Base-by-base conservation (phyloP, 2,113 vertebrate genomes). In the Empidonax alnorum region DNA sequence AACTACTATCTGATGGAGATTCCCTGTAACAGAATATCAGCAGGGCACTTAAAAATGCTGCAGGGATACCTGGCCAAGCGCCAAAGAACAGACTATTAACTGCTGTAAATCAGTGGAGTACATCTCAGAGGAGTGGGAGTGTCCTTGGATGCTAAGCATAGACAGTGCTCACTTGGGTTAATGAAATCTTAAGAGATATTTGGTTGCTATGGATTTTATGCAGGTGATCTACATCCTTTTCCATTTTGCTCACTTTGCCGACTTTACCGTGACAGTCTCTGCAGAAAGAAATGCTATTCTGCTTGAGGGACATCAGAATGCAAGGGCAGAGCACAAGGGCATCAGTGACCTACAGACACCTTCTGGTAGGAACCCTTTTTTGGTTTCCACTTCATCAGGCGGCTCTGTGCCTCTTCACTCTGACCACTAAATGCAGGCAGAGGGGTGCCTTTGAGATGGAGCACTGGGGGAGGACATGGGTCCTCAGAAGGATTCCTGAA, bases 1-100 rank as follows among this genome's bases (percentile, higher is more conserved):
- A 63, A 49, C 27, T 25, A 0, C 21, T 33, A 1, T 24, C 37
- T 80, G 0, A 0, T 41, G 25, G 11, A 78, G 27, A 61, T 52
- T 5, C 21, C 31, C 31, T 1, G 0, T 46, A 46, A 37, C 9
- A 72, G 41, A 74, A 22, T 49, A 30, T 52, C 53, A 33, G 15
- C 56, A 33, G 19, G 20, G n/a, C 12, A 30, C 24, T 79, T 72
- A 28, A 0, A 15, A 61, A 41, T 61, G 20, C 21, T 24, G 2
- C 58, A 33, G 46, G 53, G 49, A 47, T 65, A 53, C 6, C 21
- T 28, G 5, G 66, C 31, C 20, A 31, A 61, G 20, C 1, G 1
- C 46, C 31, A 59, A 72, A 84, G 49, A 39, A 14, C 25, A 77
- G 44, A 7, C 22, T 84, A 25, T 33, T 24, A 30, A 8, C 14